Base-by-base conservation (phyloP, 2,888 invertebrate species). In the Patella pellucida region DNA sequence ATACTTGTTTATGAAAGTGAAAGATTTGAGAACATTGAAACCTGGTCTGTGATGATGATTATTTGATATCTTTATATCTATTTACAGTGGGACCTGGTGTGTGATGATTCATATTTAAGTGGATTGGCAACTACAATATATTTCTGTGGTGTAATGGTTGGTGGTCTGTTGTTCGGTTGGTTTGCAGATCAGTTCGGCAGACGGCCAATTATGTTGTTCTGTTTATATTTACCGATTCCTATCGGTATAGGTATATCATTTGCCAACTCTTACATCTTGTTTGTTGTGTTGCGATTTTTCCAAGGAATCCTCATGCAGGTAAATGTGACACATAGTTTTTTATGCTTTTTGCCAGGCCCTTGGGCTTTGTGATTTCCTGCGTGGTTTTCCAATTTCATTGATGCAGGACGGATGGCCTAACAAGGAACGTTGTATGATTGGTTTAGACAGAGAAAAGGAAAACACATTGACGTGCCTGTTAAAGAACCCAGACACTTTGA, bases 101-200 rank as follows among this genome's bases (percentile, higher is more conserved):
- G 88, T 78, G 81, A 82, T 69, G 52, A 79, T 23, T 75, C 78
- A 11, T 85, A 84, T 77, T 76, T 87, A 52, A 75, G 81, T 12
- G 80, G 80, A 12, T 78, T 87, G 51, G 85, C 87, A 41, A 88
- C 86, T n/a, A 88, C 88, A 27, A 85, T 88, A n/a, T 88, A 88
- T 80, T 88, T 88, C 78, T 77, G 82, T 71, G 88, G 88, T 3
- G 88, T 88, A 9, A 88, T 88, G 88, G 73, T 88, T 9, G 88
- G 88, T 52, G 88, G 88, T 5, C 76, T 88, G n/a, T 27, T 88
- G 62, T 88, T 88, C 73, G 88, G 88, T 50, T 82, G 84, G 41
- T 80, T 88, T 67, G 86, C 88, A 9, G 88, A 88, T 79, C 82
- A 82, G 73, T 85, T 85, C 78, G 88, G 88, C 5, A 81, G 88